These are phyloP conservation scores for Haliclystus octoradiatus DNA, from an alignment of 30 jellyfish, hydroid and myxozoan genomes.

Conservation along the genomic window DNA sequence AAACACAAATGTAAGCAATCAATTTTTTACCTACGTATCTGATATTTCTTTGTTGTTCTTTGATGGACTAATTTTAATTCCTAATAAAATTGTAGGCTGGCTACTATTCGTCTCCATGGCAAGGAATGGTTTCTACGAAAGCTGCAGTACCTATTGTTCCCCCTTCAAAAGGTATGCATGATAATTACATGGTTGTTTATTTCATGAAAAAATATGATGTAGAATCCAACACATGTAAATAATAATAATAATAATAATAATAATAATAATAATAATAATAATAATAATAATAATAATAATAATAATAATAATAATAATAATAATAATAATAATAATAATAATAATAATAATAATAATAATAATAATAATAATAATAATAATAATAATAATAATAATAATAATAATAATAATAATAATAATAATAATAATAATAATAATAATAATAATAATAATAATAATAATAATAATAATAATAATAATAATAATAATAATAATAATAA, in stretches of 20 bases:
- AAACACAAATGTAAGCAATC: conserved; percentile 20
- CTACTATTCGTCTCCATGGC: conserved; percentile 34
- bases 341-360: background rate
- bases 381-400: background rate
- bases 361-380: background rate
- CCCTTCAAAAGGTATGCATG: background rate
- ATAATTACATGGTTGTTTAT: background rate
- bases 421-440: background rate
- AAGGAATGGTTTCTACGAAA: conserved; percentile 8
- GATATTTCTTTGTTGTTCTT: background rate
- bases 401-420: background rate
- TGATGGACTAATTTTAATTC: background rate
- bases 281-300: background rate
- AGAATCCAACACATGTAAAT: background rate
- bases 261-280: background rate
- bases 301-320: background rate
- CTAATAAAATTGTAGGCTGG: background rate
- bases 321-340: background rate
- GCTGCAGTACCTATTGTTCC: background rate
- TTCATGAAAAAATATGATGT: conserved; percentile 1
- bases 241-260: background rate
- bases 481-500: background rate
- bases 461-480: background rate
- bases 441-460: background rate
- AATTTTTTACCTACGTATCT: too few species aligned